Base-by-base conservation (phyloP, 2,888 invertebrate species). In the Oscheius myriophilus region DNA sequence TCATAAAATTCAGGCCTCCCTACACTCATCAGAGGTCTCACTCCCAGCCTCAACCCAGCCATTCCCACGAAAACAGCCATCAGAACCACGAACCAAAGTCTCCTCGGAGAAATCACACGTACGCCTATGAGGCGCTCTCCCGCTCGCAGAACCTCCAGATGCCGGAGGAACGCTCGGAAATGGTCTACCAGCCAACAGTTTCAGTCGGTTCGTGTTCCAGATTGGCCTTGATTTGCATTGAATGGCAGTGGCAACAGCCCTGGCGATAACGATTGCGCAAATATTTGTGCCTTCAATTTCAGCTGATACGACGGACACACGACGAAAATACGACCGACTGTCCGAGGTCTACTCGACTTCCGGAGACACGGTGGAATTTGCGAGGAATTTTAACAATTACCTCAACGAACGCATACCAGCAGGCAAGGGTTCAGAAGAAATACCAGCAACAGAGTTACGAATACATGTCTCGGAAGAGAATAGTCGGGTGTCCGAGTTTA, bases 341-440 rank as follows among this genome's bases (percentile, higher is more conserved):
- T 62, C 67, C 0, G 84, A 84, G 18, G 84, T 84, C 18, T 82
- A 82, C 63, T 78, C 80, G 0, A 75, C 69, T 62, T 74, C 75
- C n/a, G 82, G 77, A 6, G 84, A 84, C 62, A 84, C 83, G 16
- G 79, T 78, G 7, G 81, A 84, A 58, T 84, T 84, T 54, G 82
- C 83, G n/a, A 66, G 72, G 55, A 83, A 84, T 46, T 67, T 84
- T 46, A 73, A 79, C 25, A 75, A 76, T 23, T 84, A 84, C 63
- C 52, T 84, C 18, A 76, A 78, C 63, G 78, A 82, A 42, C 59
- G 72, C 43, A 76, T 85, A n/a, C 84, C 84, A 3, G 73, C 72
- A 39, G 70, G 73, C 72, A 43, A 68, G 68, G 52, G 43, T 12
- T 11, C 4, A 26, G 45, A 18, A 7, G 25, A 12, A 45, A 16